Conservation (phyloP, 2,797 vertebrate genomes). For the Babyrousa celebensis region DNA sequence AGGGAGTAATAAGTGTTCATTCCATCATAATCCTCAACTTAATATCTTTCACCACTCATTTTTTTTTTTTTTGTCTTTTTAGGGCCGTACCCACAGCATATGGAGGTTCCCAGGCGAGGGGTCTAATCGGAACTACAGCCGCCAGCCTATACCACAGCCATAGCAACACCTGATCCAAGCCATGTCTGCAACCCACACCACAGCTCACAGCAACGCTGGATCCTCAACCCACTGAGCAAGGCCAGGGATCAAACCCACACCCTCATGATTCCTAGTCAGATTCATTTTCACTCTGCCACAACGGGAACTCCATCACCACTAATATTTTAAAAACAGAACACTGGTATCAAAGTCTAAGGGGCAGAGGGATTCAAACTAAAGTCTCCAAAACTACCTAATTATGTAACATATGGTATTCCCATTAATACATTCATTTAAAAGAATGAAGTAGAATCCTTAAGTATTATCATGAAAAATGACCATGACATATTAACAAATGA, state of each 20-base stretch:
- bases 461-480: neutral
- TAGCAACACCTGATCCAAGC: too few relatives aligned
- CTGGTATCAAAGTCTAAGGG: slow-evolving; percentile 3
- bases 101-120: too few relatives aligned
- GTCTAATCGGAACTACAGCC: too few relatives aligned
- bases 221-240: too few relatives aligned
- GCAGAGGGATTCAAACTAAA: neutral
- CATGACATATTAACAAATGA: neutral
- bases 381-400: slow-evolving; percentile 52
- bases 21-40: neutral
- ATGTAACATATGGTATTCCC: neutral
- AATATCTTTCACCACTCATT: neutral
- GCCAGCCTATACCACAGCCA: too few relatives aligned
- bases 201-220: too few relatives aligned
- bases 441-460: neutral
- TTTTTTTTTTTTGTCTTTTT: too few relatives aligned
- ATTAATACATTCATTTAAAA: slow-evolving; percentile 64
- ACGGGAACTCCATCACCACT: neutral
- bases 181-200: too few relatives aligned
- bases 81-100: too few relatives aligned
- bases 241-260: too few relatives aligned
- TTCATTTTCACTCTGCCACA: too few relatives aligned
- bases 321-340: slow-evolving; percentile 64
- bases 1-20: neutral
- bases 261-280: too few relatives aligned